These are phyloP conservation scores for Turnix velox DNA, from an alignment of 2,113 vertebrate species.

Conservation along the genomic window DNA sequence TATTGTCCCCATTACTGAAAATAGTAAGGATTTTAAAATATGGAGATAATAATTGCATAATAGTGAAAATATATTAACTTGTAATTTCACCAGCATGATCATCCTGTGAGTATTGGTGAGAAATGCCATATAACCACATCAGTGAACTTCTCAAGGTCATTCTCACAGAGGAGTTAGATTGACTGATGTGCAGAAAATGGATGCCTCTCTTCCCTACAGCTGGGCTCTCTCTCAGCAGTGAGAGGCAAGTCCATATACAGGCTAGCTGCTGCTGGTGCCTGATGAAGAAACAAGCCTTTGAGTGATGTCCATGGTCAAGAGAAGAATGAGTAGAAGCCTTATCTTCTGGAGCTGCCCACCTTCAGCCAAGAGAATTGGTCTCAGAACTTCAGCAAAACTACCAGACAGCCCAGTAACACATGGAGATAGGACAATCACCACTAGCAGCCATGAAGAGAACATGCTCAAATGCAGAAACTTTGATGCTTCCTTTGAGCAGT, in stretches of 20 bases:
- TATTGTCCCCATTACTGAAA: neutral
- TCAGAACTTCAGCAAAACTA: neutral
- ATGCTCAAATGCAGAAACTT: neutral
- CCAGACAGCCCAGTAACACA: neutral
- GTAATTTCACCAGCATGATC: neutral
- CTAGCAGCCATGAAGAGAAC: neutral
- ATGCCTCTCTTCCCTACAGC: neutral
- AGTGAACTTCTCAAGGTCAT: neutral
- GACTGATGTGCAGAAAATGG: neutral
- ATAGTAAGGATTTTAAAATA: neutral
- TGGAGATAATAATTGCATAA: neutral
- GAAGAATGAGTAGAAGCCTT: neutral
- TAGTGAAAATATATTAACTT: neutral
- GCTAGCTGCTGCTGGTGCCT: neutral
- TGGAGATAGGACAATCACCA: neutral
- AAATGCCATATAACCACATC: neutral
- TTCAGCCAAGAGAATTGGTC: neutral
- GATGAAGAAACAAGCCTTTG: neutral
- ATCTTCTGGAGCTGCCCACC: neutral
- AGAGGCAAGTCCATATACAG: neutral
- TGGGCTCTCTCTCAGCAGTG: neutral
- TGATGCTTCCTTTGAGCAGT: neutral
- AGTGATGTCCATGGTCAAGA: neutral
- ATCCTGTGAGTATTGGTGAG: neutral
- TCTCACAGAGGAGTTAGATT: fast-evolving